Evolutionary conservation across 2,888 invertebrate species (phyloP), one percentile per base, ranked within the genome.

Genomic region (Aethes cnicana): DNA sequence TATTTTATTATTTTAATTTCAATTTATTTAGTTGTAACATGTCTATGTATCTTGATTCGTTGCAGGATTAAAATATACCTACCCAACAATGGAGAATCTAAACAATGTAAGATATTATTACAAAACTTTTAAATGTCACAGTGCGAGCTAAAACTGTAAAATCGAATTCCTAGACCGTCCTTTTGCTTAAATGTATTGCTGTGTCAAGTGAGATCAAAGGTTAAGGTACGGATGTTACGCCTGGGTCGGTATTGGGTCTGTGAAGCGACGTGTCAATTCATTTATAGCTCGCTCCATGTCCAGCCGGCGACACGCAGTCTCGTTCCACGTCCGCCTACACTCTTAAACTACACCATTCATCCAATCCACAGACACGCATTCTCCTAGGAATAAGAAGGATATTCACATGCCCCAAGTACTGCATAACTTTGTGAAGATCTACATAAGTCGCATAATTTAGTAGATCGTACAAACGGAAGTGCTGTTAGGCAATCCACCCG

Each of bases 391-490:
- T 21, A 37, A 43, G n/a, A 23, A 28, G 9, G 9, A 7, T 26
- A 30, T 35, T 50, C 6, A 21, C 23, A 21, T 43, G 30, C 6
- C 5, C 20, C 14, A 8, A 11, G 6, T 17, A 8, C 7, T 1
- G 44, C 46, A 54, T 57, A 55, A 61, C 68, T 68, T 68, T 53
- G 62, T 60, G 57, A 64, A 60, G 56, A 56, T 64, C 60, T 53
- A 54, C 61, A 69, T 72, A 76, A 77, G 74, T 75, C 69, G 64
- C 62, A 60, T 63, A 66, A 69, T 74, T 76, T 67, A 70, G 61
- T 63, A 64, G 56, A 66, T 60, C 54, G 63, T 69, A 66, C 68
- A 66, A 69, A 75, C 75, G 77, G 76, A 80, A 74, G 68, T 69
- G 66, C 73, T 72, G 64, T 72, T 77, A 73, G 67, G 60, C 61